Evolutionary conservation across 2,888 invertebrate genomes (phyloP), one percentile per base, ranked within the genome.

Genomic region (Phrixothrix hirtus): DNA sequence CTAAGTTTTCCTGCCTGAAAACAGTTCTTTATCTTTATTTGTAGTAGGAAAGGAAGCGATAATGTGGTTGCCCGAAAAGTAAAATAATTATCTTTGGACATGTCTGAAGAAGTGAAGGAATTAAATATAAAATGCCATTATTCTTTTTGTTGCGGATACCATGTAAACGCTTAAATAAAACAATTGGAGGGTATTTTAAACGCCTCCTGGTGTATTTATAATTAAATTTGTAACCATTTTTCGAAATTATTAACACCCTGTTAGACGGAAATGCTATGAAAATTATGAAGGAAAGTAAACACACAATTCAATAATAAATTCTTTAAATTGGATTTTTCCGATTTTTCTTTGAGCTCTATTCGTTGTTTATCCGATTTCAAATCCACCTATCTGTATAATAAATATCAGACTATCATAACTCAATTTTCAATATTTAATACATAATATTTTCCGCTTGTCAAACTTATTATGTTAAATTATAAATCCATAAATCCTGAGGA

Each of bases 271-370:
- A 5, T 21, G 3, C 21, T 21, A 7, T 5, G 21, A 21, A 21
- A 21, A 21, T 21, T 21, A 21, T 21, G 21, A 21, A 21, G 7
- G 21, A 21, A 36, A 21, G 10, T 21, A 36, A 25, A 11, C 36
- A 36, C 21, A 17, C 36, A 36, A 36, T 36, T 36, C 36, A 21
- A 15, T 36, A 36, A 36, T 36, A 36, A 36, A 36, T 36, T 36
- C 21, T 36, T 36, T 36, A 36, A 36, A 36, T 36, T 36, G 36
- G 36, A 36, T 36, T 36, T 36, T 21, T 7, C 21, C 21, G 21
- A 21, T 21, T 21, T 21, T 7, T 7, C 7, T 21, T 21, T 7
- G 21, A 3, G 7, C 7, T 21, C 7, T 7, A 7, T 21, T 21
- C 21, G 21, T 21, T 21, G 21, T 21, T 21, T 21, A 5, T 21